Evolutionary conservation across 1,140 invertebrate species (phyloP).

Genomic region (Penaeus indicus): DNA sequence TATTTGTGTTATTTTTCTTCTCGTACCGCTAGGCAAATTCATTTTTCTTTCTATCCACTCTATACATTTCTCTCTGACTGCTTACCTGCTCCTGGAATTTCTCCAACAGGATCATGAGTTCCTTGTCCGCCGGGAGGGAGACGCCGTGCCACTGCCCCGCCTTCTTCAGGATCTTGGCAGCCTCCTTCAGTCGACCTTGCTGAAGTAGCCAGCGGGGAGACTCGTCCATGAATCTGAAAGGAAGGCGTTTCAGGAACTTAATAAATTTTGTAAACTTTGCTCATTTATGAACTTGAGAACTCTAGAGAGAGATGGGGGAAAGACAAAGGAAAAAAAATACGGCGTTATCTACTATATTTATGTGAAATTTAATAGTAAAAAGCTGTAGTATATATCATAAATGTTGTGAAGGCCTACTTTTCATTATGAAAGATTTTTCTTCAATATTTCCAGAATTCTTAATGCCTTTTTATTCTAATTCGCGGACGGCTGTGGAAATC

Average conservation of each 20-base stretch:
- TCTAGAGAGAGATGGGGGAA: neutral
- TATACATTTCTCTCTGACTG: neutral
- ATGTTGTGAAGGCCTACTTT: too few species aligned
- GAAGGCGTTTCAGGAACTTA: neutral
- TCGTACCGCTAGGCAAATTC: neutral
- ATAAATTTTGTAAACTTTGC: neutral
- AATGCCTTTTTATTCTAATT: too few species aligned
- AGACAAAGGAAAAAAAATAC: too few species aligned
- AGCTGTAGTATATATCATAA: too few species aligned
- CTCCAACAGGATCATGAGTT: conserved; percentile 44
- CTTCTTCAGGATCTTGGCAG: conserved; percentile 47
- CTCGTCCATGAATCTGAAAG: conserved; percentile 70
- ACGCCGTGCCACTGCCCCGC: conserved; percentile 52
- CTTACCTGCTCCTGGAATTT: conserved; percentile 43
- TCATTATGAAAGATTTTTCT: too few species aligned
- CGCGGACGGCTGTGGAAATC: too few species aligned
- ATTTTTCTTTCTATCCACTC: neutral
- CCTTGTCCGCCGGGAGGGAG: conserved; percentile 50
- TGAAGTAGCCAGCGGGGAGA: conserved; percentile 66
- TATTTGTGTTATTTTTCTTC: too few species aligned
- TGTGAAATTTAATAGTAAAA: too few species aligned
- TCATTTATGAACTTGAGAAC: neutral
- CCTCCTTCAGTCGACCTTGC: conserved; percentile 55
- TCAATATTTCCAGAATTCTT: too few species aligned
- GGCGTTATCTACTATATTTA: too few species aligned